phyloP scores from a whole-genome alignment of 2,113 vertebrate genomes.

The Hypanus sabinus region DNA sequence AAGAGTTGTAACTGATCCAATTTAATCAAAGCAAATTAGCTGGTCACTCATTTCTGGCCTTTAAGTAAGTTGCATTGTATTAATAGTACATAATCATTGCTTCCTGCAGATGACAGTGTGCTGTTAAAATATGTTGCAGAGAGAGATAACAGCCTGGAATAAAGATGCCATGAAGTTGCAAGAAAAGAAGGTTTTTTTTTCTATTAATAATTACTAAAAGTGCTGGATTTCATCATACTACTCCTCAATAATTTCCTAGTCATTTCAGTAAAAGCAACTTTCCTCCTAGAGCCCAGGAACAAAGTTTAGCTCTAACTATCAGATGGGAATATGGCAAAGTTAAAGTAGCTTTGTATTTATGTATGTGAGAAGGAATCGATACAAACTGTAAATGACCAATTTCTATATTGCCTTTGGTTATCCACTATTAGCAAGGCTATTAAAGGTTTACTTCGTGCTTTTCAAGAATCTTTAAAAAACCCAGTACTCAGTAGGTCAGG shows the following conservation, averaged over 20 bases:
- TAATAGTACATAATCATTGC: not conserved
- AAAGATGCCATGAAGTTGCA: not conserved
- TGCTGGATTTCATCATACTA: not conserved
- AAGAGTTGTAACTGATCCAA: not conserved
- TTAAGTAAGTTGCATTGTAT: not conserved
- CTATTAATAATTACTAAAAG: not conserved
- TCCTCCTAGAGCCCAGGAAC: not conserved
- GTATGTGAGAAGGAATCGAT: not conserved
- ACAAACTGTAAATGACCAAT: not conserved
- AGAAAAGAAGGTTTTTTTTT: not conserved
- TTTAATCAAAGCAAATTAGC: not conserved
- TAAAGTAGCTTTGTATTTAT: not conserved
- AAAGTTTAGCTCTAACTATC: not conserved
- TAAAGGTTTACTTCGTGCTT: not conserved
- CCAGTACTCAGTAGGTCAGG: not conserved
- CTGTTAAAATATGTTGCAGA: not conserved
- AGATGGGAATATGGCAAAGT: not conserved
- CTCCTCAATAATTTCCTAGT: not conserved
- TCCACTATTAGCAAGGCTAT: not conserved
- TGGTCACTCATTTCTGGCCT: not conserved
- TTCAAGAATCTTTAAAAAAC: not conserved
- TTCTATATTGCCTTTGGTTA: not conserved
- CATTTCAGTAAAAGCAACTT: not conserved
- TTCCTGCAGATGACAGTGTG: no score
- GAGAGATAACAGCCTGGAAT: not conserved